Percentiles rank a stretch among this genome's conserved stretches.
phyloP scores from a whole-genome alignment of 2,888 invertebrate genomes.

The Holacanthella duospinosa region DNA sequence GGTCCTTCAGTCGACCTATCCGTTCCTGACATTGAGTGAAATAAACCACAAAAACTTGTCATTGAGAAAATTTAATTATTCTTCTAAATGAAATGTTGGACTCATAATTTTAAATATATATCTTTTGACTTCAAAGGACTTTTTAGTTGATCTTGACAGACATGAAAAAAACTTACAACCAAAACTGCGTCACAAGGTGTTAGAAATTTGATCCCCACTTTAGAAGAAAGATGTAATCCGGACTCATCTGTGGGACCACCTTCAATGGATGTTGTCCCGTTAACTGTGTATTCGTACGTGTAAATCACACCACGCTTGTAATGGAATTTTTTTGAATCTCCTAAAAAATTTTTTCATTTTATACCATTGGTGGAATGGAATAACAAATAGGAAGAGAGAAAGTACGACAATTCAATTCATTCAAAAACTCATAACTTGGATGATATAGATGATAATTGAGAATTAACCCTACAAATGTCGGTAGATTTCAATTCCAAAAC shows the following conservation, averaged over 20 bases:
- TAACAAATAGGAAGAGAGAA: not conserved
- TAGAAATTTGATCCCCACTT: conserved; percentile 35
- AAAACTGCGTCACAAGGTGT: conserved; percentile 37
- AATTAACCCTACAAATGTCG: too few species aligned
- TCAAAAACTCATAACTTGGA: too few species aligned
- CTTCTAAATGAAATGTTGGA: not conserved
- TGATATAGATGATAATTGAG: too few species aligned
- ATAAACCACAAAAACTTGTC: not conserved
- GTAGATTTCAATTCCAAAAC: too few species aligned
- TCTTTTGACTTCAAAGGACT: too few species aligned
- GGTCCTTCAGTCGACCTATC: too few species aligned
- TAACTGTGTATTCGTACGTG: conserved; percentile 36
- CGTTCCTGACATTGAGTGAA: not conserved
- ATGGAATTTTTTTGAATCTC: conserved; percentile 34
- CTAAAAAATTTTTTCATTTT: too few species aligned
- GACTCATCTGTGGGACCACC: conserved; percentile 34
- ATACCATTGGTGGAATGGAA: not conserved
- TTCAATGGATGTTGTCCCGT: conserved; percentile 34
- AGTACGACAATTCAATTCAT: not conserved
- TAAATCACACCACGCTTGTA: conserved; percentile 36
- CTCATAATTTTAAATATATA: not conserved
- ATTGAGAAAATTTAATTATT: conserved; percentile 1
- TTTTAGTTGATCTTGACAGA: not conserved
- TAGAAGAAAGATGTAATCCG: conserved; percentile 36
- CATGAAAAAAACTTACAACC: conserved; percentile 27